phyloP scores from a whole-genome alignment of 2,797 vertebrate genomes.

The Neosilurus hyrtlii region DNA sequence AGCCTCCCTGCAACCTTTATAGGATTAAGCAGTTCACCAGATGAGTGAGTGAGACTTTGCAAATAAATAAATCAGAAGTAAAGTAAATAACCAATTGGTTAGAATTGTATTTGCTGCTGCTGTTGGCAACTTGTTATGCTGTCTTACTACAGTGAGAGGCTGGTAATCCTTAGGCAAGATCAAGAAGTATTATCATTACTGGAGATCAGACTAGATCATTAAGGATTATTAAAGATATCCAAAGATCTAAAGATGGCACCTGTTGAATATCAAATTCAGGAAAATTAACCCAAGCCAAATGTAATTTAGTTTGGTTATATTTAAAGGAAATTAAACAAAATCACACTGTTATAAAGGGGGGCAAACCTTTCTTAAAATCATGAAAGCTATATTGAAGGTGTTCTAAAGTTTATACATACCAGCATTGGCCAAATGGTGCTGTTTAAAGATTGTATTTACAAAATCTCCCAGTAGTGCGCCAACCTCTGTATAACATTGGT shows the following conservation, averaged over 20 bases:
- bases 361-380: too few species aligned
- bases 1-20: too few species aligned
- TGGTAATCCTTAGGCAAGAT: slow-evolving; percentile 3
- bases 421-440: too few species aligned
- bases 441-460: too few species aligned
- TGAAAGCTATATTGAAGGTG: too few species aligned
- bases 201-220: neutral
- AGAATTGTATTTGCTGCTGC: neutral
- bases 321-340: neutral
- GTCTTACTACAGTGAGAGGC: neutral
- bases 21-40: too few species aligned
- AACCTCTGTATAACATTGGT: neutral
- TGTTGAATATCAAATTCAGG: neutral
- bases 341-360: too few species aligned
- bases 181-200: neutral
- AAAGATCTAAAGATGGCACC: neutral
- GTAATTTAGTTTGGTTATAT: neutral
- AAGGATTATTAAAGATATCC: neutral
- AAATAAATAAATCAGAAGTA: neutral
- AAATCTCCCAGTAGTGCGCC: too few species aligned
- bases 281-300: neutral
- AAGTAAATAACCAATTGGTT: neutral
- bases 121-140: slow-evolving; percentile 3
- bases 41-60: neutral
- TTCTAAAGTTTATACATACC: too few species aligned